Evolutionary conservation across 2,113 vertebrate genomes (phyloP), one percentile per base, ranked within the genome.

Genomic region (Oreochromis aureus): DNA sequence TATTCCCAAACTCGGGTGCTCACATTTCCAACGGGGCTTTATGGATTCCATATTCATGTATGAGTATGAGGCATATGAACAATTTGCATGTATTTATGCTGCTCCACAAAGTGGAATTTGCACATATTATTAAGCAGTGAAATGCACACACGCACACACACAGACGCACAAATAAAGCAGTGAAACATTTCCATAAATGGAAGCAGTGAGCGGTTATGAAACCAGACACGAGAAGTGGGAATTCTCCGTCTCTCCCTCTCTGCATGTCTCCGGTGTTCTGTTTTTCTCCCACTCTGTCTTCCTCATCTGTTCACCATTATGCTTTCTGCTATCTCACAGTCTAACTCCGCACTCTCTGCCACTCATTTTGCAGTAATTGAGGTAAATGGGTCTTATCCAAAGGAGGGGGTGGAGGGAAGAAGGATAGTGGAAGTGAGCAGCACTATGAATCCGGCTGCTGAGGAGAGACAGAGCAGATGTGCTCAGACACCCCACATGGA

Each of bases 271-370:
- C 41, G 36, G 87, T 79, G 84, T 89, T 85, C 56, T 91, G 85
- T 91, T 93, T 90, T 85, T 73, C 78, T 88, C 87, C 86, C 87
- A 69, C 90, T 88, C 87, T 61, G 86, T 82, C 82, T 73, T 89
- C 90, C 89, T 93, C 92, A 91, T 95, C 91, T 95, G 92, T 85
- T 94, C 88, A 24, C 89, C 91, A 93, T 95, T 92, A 93, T 85
- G 83, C 83, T 89, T 89, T 85, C 79, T 92, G 87, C 90, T 91
- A 84, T 91, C 85, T 92, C 87, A 86, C 84, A 73, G 82, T 89
- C 86, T 85, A 83, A 85, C 84, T 82, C 39, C 4, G 6, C 83
- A 84, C 84, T 85, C 71, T 55, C 44, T 81, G 86, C 48, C 86
- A 91, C 83, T 89, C 80, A 73, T 87, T 91, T 87, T 48, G 69